Evolutionary conservation across 2,888 invertebrate genomes (phyloP).

Genomic region (Lepas anatifera): DNA sequence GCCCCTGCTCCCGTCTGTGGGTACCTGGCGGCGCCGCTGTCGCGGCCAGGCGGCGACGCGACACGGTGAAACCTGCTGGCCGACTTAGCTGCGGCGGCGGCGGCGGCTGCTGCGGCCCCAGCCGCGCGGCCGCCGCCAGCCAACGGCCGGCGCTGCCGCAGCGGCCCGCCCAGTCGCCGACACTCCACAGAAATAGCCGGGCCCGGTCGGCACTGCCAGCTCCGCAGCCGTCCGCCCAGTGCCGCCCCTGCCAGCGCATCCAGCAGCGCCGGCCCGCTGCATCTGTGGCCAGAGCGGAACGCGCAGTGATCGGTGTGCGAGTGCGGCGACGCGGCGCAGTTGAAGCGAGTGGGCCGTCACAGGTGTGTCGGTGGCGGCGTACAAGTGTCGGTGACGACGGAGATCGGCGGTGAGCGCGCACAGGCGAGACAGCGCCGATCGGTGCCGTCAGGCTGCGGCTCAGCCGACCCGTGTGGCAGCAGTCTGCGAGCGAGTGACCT

Average conservation of each 20-base stretch:
- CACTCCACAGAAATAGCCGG: slow-evolving; percentile 8
- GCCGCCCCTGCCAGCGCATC: not conserved
- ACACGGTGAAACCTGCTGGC: slow-evolving; percentile 10
- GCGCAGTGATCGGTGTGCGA: not conserved
- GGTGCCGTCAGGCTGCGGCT: too few relatives aligned
- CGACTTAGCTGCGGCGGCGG: not conserved
- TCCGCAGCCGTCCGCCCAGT: not conserved
- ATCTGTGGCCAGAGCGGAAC: not conserved
- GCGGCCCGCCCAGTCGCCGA: slow-evolving; percentile 1
- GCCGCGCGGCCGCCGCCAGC: slow-evolving; percentile 14
- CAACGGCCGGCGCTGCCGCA: slow-evolving; percentile 14
- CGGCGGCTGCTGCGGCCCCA: slow-evolving; percentile 14
- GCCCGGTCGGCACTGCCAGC: not conserved
- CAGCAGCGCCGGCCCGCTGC: not conserved
- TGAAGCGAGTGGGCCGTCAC: too few relatives aligned
- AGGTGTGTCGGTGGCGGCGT: too few relatives aligned
- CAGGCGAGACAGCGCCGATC: too few relatives aligned
- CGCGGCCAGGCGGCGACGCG: not conserved
- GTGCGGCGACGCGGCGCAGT: too few relatives aligned
- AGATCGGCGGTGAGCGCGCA: too few relatives aligned
- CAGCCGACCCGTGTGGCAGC: too few relatives aligned
- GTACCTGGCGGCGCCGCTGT: not conserved
- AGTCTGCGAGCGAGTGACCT: too few relatives aligned
- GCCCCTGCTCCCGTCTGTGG: not conserved
- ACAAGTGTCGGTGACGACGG: too few relatives aligned